Evolutionary conservation across 1,140 invertebrate species (phyloP).

Genomic region (Macrostomum lignano): DNA sequence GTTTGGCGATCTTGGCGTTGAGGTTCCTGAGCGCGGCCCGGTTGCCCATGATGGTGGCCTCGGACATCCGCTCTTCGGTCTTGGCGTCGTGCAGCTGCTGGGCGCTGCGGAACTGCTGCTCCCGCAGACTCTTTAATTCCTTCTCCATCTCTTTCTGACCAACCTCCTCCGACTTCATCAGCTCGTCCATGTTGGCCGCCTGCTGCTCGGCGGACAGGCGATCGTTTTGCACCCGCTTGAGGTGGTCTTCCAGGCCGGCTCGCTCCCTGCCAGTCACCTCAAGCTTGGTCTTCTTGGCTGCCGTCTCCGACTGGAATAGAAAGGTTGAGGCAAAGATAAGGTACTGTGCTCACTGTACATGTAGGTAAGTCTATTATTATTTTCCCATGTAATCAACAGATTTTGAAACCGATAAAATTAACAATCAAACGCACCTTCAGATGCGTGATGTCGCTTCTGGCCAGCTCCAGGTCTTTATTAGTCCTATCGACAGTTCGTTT

Average conservation of each 20-base stretch:
- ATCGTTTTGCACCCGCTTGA: constrained; percentile 16
- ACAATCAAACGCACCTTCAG: no score
- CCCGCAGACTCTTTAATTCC: constrained; percentile 18
- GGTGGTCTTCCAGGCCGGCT: constrained; percentile 17
- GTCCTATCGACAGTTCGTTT: constrained; percentile 26
- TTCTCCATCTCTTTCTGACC: constrained; percentile 14
- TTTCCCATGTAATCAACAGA: no score
- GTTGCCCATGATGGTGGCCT: constrained; percentile 20
- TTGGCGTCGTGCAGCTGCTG: constrained; percentile 16
- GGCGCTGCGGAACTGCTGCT: constrained; percentile 19
- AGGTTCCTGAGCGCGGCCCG: constrained; percentile 18
- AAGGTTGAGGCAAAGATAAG: no score
- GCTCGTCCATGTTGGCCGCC: constrained; percentile 19
- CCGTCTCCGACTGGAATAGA: background rate
- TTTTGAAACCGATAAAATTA: no score
- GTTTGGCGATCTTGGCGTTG: constrained; percentile 16
- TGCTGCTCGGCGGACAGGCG: constrained; percentile 20
- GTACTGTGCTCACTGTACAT: no score
- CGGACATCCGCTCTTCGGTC: constrained; percentile 14
- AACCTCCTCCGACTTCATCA: constrained; percentile 16
- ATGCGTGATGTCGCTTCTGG: constrained; percentile 15
- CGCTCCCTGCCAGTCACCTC: constrained; percentile 11
- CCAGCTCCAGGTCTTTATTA: constrained; percentile 19
- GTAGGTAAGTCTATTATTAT: no score
- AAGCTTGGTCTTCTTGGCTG: background rate